A percentile compares a stretch with the other conserved stretches of the same genome.
These are phyloP conservation scores for Taurulus bubalis DNA, from an alignment of 2,113 vertebrate genomes.

Conservation along the genomic window DNA sequence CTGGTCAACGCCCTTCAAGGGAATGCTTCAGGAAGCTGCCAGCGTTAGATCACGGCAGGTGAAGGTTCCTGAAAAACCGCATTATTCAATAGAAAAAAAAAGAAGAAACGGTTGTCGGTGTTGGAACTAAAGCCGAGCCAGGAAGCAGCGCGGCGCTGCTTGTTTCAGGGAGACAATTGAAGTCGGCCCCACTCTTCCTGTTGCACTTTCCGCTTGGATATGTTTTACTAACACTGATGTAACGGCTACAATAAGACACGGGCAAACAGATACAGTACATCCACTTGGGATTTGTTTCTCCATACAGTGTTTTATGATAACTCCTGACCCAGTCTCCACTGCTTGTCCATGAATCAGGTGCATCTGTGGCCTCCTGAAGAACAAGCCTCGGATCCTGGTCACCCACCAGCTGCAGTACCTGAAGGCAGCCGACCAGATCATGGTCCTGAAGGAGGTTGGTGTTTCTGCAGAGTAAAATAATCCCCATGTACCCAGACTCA, in stretches of 20 bases:
- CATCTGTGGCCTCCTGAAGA: constrained; percentile 91
- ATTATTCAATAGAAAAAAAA: background rate
- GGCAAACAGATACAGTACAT: background rate
- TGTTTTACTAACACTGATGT: background rate
- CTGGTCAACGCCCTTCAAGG: background rate
- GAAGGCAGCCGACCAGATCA: constrained; percentile 89
- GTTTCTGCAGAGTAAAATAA: background rate
- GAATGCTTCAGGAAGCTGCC: background rate
- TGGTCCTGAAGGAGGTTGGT: constrained; percentile 94
- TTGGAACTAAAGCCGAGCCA: constrained; percentile 22
- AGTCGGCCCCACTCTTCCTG: constrained; percentile 29
- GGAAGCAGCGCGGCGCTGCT: constrained; percentile 56
- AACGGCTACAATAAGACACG: background rate
- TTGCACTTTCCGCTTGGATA: constrained; percentile 7
- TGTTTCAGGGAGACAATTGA: constrained; percentile 38
- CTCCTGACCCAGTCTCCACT: background rate
- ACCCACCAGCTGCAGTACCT: constrained; percentile 98
- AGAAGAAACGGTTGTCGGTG: background rate
- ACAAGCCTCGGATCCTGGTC: constrained; percentile 92
- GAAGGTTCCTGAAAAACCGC: background rate
- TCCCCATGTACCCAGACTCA: background rate
- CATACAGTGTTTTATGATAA: background rate
- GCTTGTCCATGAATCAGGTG: constrained; percentile 81
- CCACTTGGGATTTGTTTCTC: background rate
- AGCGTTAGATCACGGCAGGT: background rate